Evolutionary conservation across 2,888 invertebrate genomes (phyloP).

Genomic region (Sphaerophoria rueppellii): DNA sequence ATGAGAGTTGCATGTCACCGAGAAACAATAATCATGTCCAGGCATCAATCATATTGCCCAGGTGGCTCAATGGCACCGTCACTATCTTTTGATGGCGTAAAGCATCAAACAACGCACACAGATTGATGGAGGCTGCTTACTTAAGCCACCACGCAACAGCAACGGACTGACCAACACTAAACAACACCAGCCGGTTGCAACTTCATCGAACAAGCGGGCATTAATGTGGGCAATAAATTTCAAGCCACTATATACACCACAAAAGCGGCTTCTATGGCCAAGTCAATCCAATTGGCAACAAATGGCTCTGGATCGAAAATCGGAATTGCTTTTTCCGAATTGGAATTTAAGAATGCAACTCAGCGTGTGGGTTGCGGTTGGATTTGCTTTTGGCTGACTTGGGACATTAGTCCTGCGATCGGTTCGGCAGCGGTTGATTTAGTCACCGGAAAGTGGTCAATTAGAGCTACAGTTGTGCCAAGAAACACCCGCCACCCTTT

Average conservation of each 20-base stretch:
- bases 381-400: slow-evolving; percentile 8
- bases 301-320: slow-evolving; percentile 67
- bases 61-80: slow-evolving; percentile 61
- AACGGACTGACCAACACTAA: slow-evolving; percentile 32
- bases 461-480: slow-evolving; percentile 62
- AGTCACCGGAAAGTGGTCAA: slow-evolving; percentile 70
- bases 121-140: slow-evolving; percentile 67
- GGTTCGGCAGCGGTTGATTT: slow-evolving; percentile 50
- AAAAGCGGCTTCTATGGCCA: slow-evolving; percentile 48
- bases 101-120: slow-evolving; percentile 3
- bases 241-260: slow-evolving; percentile 51
- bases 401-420: slow-evolving; percentile 61
- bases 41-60: slow-evolving; percentile 73
- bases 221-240: slow-evolving; percentile 74
- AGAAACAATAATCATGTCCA: slow-evolving; percentile 72
- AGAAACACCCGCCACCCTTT: slow-evolving; percentile 46
- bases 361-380: slow-evolving; percentile 61
- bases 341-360: slow-evolving; percentile 45
- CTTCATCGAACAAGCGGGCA: slow-evolving; percentile 60
- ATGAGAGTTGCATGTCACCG: slow-evolving; percentile 53
- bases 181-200: slow-evolving; percentile 62
- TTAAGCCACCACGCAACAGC: slow-evolving; percentile 49
- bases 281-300: slow-evolving; percentile 71
- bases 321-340: slow-evolving; percentile 64
- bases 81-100: slow-evolving; percentile 52